Percentiles rank a stretch among this genome's conserved stretches.
Conservation (phyloP, 2,888 invertebrate genomes). For the Dicycla oo region DNA sequence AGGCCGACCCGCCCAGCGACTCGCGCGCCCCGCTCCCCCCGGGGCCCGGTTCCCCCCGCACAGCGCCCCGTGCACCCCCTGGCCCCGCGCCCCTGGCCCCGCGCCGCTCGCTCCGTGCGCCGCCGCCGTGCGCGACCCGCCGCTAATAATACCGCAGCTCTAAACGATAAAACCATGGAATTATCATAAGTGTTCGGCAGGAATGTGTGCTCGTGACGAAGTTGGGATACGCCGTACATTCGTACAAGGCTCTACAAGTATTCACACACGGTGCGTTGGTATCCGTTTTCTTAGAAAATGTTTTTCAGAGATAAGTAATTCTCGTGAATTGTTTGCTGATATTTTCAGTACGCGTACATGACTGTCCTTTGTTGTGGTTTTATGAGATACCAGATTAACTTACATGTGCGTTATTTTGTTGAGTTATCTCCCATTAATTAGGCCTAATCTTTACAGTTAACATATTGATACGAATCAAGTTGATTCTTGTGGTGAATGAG, state of each 20-base stretch:
- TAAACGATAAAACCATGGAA: slow-evolving; percentile 89
- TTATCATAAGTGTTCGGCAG: slow-evolving; percentile 88
- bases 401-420: slow-evolving; percentile 11
- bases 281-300: slow-evolving; percentile 58
- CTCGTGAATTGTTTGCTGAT: slow-evolving; percentile 46
- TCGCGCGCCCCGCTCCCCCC: slow-evolving; percentile 60
- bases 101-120: slow-evolving; percentile 58
- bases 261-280: slow-evolving; percentile 48
- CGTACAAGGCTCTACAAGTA: slow-evolving; percentile 57
- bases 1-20: slow-evolving; percentile 72
- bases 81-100: slow-evolving; percentile 63
- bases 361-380: slow-evolving; percentile 43
- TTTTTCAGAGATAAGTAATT: slow-evolving; percentile 59
- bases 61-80: slow-evolving; percentile 59
- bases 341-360: slow-evolving; percentile 22
- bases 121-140: slow-evolving; percentile 62
- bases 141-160: slow-evolving; percentile 87
- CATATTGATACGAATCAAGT: neutral
- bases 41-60: slow-evolving; percentile 64
- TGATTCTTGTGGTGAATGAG: too few relatives aligned
- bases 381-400: slow-evolving; percentile 10
- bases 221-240: slow-evolving; percentile 48
- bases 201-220: slow-evolving; percentile 84
- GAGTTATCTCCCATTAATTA: neutral
- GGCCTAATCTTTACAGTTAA: neutral